A percentile compares a stretch with the other conserved stretches of the same genome.
These are phyloP conservation scores for Volucella bombylans DNA, from an alignment of 2,888 invertebrate species.

Conservation along the genomic window DNA sequence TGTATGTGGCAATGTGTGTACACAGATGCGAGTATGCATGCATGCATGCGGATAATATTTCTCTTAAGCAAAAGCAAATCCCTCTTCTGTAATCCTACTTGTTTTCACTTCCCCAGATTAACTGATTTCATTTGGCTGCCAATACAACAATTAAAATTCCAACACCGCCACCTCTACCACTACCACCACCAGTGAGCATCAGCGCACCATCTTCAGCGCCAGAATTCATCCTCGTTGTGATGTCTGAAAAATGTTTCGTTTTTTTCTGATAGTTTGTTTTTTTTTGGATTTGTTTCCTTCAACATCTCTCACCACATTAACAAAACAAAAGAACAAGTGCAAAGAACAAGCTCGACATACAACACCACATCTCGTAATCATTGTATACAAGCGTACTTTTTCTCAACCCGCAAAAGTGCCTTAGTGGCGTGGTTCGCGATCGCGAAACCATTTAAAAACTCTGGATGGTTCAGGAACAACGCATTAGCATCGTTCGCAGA, in stretches of 20 bases:
- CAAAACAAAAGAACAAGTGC: constrained; percentile 70
- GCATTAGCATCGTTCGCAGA: constrained; percentile 55
- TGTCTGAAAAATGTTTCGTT: not conserved
- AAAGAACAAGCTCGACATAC: constrained; percentile 66
- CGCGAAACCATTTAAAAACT: constrained; percentile 55
- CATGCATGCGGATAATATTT: no score
- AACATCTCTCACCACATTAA: constrained; percentile 51
- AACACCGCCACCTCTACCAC: constrained; percentile 1
- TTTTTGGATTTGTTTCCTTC: not conserved
- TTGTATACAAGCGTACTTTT: constrained; percentile 41
- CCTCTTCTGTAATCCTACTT: no score
- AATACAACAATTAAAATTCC: constrained; percentile 58
- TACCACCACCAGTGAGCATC: not conserved
- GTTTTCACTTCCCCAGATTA: not conserved
- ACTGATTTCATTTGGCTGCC: constrained; percentile 33
- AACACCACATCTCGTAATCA: constrained; percentile 67
- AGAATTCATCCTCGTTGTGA: not conserved
- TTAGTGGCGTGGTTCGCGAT: constrained; percentile 24
- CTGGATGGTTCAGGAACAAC: constrained; percentile 54
- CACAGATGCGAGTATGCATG: no score
- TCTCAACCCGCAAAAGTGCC: not conserved
- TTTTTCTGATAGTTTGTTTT: constrained; percentile 15
- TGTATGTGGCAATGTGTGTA: no score
- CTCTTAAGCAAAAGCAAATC: no score
- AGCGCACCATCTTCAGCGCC: not conserved